Percentiles rank a stretch among this genome's conserved stretches.
These are phyloP conservation scores for Toxotes lorentzi DNA, from an alignment of 2,797 vertebrate species.

Conservation along the genomic window DNA sequence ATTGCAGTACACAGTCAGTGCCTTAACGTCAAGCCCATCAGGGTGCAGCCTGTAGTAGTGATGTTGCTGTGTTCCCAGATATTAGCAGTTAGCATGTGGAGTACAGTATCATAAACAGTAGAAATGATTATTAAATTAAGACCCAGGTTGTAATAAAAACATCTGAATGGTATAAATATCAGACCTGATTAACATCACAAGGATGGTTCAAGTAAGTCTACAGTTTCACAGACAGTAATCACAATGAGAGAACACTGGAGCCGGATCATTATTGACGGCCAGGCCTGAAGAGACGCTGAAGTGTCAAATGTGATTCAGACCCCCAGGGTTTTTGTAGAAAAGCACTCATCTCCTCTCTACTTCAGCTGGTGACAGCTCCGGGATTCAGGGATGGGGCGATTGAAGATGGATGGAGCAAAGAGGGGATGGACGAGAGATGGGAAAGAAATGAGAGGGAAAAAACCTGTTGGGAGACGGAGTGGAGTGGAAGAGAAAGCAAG, in stretches of 20 bases:
- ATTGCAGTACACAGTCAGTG: too few species aligned
- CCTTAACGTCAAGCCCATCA: too few species aligned
- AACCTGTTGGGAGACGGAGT: neutral
- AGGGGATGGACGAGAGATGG: neutral
- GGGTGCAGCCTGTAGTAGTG: too few species aligned
- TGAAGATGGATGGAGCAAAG: conserved; percentile 10
- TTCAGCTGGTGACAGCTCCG: conserved; percentile 36
- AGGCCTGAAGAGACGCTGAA: conserved; percentile 14
- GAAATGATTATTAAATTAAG: too few species aligned
- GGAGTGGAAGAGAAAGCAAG: conserved; percentile 1
- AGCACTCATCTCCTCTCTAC: conserved; percentile 34
- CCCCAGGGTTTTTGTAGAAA: conserved; percentile 20
- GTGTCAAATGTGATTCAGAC: conserved; percentile 25
- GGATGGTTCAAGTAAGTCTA: neutral
- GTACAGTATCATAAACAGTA: neutral
- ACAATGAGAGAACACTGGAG: neutral
- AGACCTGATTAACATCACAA: neutral
- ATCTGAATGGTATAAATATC: neutral
- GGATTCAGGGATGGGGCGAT: conserved; percentile 27
- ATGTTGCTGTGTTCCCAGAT: neutral
- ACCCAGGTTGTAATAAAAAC: too few species aligned
- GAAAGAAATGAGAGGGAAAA: neutral
- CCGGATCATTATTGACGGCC: conserved; percentile 4
- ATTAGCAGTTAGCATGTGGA: neutral
- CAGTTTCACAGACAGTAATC: neutral